phyloP scores from a whole-genome alignment of 2,888 invertebrate species.

The Drosophila meridiana region DNA sequence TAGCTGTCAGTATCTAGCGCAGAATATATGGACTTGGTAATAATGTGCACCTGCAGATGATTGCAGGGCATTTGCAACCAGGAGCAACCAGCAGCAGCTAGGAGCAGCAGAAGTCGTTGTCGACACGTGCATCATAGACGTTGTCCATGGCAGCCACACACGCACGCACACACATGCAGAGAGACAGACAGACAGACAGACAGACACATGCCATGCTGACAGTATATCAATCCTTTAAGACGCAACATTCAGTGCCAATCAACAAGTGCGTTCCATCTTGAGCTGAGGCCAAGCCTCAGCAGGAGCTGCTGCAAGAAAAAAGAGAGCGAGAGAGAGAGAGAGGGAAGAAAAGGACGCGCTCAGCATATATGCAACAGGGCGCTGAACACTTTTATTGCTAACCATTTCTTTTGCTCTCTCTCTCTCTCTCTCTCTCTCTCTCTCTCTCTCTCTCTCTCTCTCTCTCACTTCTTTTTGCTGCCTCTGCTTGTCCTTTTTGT shows the following conservation, averaged over 20 bases:
- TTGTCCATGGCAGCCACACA: conserved; percentile 50
- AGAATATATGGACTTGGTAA: conserved; percentile 56
- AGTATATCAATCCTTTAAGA: conserved; percentile 78
- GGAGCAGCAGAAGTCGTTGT: conserved; percentile 14
- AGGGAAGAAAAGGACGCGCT: conserved; percentile 1
- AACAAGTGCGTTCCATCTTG: conserved; percentile 79
- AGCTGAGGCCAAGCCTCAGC: conserved; percentile 23
- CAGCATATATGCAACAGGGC: conserved; percentile 68
- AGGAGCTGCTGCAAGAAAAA: background rate
- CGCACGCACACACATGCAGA: background rate
- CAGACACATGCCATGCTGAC: conserved; percentile 14
- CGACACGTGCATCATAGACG: conserved; percentile 54
- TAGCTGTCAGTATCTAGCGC: conserved; percentile 38
- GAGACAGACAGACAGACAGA: background rate
- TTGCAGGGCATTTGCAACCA: conserved; percentile 62
- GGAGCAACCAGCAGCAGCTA: conserved; percentile 32
- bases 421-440: conserved; percentile 1
- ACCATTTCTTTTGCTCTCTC: conserved; percentile 62
- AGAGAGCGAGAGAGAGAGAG: background rate
- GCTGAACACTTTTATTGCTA: conserved; percentile 80
- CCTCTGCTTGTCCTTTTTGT: conserved; percentile 40
- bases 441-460: background rate
- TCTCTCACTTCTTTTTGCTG: background rate
- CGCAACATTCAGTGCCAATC: conserved; percentile 80
- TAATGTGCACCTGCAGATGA: conserved; percentile 59